A percentile compares a stretch with the other conserved stretches of the same genome.
Evolutionary conservation across 23 tunicate species (phyloP).

Genomic region (Botrylloides violaceus): DNA sequence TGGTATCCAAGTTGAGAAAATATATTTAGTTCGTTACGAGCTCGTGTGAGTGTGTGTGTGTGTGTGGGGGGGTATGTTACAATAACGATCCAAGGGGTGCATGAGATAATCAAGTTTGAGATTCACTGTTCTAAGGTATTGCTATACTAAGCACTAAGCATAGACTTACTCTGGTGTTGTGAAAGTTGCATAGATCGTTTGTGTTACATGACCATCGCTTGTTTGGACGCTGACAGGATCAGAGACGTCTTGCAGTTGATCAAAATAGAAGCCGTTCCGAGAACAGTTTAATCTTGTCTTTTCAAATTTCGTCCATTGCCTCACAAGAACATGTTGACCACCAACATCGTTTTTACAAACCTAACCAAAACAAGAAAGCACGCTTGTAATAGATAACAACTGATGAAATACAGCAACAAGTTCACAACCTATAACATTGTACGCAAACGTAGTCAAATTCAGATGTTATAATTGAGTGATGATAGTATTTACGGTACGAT

Average conservation of each 20-base stretch:
- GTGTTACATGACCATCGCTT: not conserved
- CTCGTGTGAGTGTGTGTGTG: too few species aligned
- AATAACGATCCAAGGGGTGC: too few species aligned
- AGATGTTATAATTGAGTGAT: too few species aligned
- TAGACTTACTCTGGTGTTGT: conserved; percentile 62
- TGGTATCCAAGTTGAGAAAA: too few species aligned
- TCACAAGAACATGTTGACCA: conserved; percentile 42
- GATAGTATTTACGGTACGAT: too few species aligned
- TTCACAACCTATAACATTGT: too few species aligned
- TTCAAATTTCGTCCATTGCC: conserved; percentile 56
- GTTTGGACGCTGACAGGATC: conserved; percentile 20
- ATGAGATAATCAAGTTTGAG: too few species aligned
- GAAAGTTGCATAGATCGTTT: conserved; percentile 64
- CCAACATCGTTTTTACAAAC: conserved; percentile 81
- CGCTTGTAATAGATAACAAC: not conserved
- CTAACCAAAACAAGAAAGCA: conserved; percentile 20
- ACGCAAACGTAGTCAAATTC: too few species aligned
- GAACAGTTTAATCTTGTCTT: conserved; percentile 81
- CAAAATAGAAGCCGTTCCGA: conserved; percentile 72
- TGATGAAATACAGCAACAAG: too few species aligned
- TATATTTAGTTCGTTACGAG: too few species aligned
- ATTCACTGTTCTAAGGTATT: not conserved
- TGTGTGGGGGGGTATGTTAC: too few species aligned
- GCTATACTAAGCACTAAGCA: not conserved
- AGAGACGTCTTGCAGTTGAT: conserved; percentile 57